phyloP scores from a whole-genome alignment of 1,140 invertebrate species.

The Sitodiplosis mosellana region DNA sequence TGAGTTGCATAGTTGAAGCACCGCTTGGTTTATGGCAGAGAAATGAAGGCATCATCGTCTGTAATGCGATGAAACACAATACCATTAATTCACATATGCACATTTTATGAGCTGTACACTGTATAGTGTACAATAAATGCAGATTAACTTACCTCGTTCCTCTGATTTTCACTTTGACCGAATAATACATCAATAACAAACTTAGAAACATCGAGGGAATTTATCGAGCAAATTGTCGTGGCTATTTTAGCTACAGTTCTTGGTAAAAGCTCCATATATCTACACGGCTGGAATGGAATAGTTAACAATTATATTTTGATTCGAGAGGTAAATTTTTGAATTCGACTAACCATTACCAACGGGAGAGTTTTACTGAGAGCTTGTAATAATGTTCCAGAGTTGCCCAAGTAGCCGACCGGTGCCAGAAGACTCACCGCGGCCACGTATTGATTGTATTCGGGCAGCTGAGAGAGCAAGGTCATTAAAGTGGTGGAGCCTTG shows the following conservation, averaged over 20 bases:
- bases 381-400: conserved; percentile 21
- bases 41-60: conserved; percentile 37
- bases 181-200: conserved; percentile 30
- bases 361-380: conserved; percentile 21
- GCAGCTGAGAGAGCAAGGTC: conserved; percentile 32
- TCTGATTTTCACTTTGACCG: background rate
- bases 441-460: conserved; percentile 42
- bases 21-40: conserved; percentile 59
- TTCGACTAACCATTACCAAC: background rate
- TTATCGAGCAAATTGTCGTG: conserved; percentile 31
- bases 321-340: background rate
- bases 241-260: conserved; percentile 23
- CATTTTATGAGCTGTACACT: too few species aligned
- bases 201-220: conserved; percentile 33
- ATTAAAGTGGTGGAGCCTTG: conserved; percentile 33
- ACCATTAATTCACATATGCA: background rate
- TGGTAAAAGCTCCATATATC: conserved; percentile 37
- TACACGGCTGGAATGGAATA: conserved; percentile 13
- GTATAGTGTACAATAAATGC: too few species aligned
- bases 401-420: conserved; percentile 38
- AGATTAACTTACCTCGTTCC: background rate
- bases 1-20: conserved; percentile 52
- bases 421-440: conserved; percentile 37
- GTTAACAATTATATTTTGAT: background rate
- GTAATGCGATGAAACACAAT: background rate